Evolutionary conservation across 1,140 invertebrate genomes (phyloP).

Genomic region (Tetramorium simillimum): DNA sequence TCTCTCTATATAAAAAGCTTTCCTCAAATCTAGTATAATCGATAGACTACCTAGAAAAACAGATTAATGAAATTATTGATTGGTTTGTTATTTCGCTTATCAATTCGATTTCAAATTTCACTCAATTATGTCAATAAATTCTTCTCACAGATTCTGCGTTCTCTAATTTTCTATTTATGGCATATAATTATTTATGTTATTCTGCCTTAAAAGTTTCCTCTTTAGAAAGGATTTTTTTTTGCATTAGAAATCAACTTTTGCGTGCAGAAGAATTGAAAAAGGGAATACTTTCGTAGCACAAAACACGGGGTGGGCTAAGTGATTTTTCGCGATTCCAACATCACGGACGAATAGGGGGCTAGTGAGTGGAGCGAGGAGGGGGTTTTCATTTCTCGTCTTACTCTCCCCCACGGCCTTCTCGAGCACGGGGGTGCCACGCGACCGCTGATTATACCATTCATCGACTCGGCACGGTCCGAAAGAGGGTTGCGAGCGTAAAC

Average conservation of each 20-base stretch:
- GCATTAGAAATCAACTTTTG: neutral
- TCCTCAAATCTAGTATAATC: neutral
- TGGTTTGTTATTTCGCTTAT: neutral
- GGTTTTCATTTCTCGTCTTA: constrained; percentile 39
- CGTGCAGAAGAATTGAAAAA: neutral
- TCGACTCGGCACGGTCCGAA: constrained; percentile 76
- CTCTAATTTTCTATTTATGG: too few species aligned
- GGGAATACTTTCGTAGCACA: neutral
- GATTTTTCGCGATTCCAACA: constrained; percentile 79
- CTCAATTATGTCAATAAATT: neutral
- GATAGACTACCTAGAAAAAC: neutral
- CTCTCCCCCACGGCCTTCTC: constrained; percentile 55
- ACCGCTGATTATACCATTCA: constrained; percentile 86
- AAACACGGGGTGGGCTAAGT: constrained; percentile 68
- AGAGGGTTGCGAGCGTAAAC: constrained; percentile 83
- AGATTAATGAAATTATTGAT: neutral
- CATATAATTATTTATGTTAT: neutral
- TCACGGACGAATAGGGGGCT: constrained; percentile 66
- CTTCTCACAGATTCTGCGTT: neutral
- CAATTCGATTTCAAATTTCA: neutral
- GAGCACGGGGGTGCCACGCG: constrained; percentile 80
- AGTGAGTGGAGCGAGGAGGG: neutral
- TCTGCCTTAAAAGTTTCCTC: neutral
- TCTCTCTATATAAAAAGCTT: neutral
- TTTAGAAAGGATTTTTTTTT: neutral